Conservation (phyloP, 1,140 invertebrate species). For the Popillia japonica region DNA sequence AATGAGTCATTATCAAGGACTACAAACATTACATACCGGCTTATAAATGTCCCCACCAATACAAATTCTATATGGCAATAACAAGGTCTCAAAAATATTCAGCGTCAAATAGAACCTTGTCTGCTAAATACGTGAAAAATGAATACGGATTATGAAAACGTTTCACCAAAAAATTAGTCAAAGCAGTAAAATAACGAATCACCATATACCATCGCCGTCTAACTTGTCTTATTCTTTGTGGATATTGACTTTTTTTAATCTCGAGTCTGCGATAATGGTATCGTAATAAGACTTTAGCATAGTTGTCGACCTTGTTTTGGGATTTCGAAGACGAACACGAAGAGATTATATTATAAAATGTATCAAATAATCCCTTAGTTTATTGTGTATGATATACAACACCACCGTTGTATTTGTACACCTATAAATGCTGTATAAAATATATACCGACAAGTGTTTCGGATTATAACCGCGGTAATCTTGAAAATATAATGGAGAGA, state of each 20-base stretch:
- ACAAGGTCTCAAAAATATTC: too few species aligned
- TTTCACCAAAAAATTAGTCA: conserved; percentile 11
- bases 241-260: neutral
- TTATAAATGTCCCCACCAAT: too few species aligned
- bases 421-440: neutral
- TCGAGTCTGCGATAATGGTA: neutral
- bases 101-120: too few species aligned
- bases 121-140: conserved; percentile 7
- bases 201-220: neutral
- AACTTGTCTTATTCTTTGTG: neutral
- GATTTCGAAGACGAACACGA: conserved; percentile 12
- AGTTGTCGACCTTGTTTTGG: conserved; percentile 29
- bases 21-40: too few species aligned
- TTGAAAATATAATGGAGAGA: conserved; percentile 23
- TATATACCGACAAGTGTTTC: conserved; percentile 14
- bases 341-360: conserved; percentile 23
- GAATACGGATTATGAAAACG: conserved; percentile 2
- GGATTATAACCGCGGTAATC: conserved; percentile 18
- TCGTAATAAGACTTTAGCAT: neutral
- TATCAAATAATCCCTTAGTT: conserved; percentile 5
- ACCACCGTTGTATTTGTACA: neutral
- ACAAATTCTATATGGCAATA: too few species aligned
- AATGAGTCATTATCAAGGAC: too few species aligned
- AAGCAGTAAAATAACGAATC: neutral
- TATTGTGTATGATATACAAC: conserved; percentile 13